Evolutionary conservation across 2,113 vertebrate species (phyloP).

Genomic region (Apeltes quadracus): DNA sequence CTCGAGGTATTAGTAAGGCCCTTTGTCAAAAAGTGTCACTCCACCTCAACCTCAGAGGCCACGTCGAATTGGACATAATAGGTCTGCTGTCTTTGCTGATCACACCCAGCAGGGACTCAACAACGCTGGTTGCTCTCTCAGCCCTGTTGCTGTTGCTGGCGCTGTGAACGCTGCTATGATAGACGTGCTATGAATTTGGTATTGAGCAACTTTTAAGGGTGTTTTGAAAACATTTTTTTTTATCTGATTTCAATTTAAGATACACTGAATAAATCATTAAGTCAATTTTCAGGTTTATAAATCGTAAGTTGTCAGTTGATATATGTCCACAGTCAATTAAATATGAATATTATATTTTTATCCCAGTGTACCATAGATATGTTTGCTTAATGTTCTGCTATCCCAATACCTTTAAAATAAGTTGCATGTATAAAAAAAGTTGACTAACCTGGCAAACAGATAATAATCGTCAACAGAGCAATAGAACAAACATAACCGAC

Average conservation of each 20-base stretch:
- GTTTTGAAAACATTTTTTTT: constrained; percentile 2
- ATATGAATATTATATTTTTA: too few species aligned
- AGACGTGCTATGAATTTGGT: neutral
- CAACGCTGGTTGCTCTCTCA: neutral
- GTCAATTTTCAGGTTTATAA: neutral
- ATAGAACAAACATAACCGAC: constrained; percentile 12
- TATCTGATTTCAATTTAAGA: constrained; percentile 4
- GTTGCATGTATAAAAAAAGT: neutral
- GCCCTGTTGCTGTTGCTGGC: neutral
- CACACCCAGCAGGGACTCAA: neutral
- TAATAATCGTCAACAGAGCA: neutral
- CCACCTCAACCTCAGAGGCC: too few species aligned
- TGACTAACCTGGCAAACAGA: neutral
- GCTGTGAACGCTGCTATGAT: neutral
- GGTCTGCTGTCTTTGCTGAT: neutral
- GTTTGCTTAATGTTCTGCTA: neutral
- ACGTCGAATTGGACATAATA: neutral
- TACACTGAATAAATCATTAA: neutral
- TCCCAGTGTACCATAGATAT: neutral
- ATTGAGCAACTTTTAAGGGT: neutral
- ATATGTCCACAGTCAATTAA: neutral
- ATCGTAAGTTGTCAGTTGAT: neutral
- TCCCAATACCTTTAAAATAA: neutral
- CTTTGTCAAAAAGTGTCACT: neutral
- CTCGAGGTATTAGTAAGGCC: neutral